Base-by-base conservation (phyloP, 2,113 vertebrate genomes). In the Cryptotis parvus region DNA sequence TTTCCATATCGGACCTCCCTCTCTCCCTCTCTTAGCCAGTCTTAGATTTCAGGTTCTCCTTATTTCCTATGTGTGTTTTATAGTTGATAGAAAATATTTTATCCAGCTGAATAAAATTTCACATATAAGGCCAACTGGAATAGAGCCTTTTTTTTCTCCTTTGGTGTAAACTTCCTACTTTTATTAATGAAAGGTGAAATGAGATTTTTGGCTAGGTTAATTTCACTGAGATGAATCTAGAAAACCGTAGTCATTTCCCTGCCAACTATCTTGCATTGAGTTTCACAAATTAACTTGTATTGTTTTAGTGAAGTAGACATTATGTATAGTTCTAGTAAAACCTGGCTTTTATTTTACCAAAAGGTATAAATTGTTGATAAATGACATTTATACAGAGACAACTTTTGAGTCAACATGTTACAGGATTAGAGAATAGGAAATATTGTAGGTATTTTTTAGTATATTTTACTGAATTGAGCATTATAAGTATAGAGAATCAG, bases 151-250 rank as follows among this genome's bases (percentile, higher is more conserved):
- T 65, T 87, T 93, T 95, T 91, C 63, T 90, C 24, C 12, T 39
- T 75, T 63, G 1, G 37, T 45, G 2, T 66, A 55, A 52, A 68
- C 61, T 69, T 94, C 43, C 12, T 49, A 16, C 49, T 75, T 84
- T 31, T 88, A 9, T 89, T 22, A 80, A 63, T 69, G 63, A 89
- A 81, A 84, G n/a, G 73, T 49, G 91, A 91, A 82, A 79, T 72
- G 87, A 39, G 68, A 70, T 63, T 85, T 2, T 83, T 33, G 74
- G 37, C 8, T 24, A 68, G 3, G 14, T 6, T 89, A 20, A 78
- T 77, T 93, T 31, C 7, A 76, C n/a, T 49, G 16, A 91, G 52
- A 81, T 82, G 27, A 83, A 12, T 75, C 27, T 76, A n/a, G 72
- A 91, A 91, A 79, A 4, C 29, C 11, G 35, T 39, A 9, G 10